Percentiles rank a stretch among this genome's conserved stretches.
phyloP scores from a whole-genome alignment of 2,113 vertebrate species.

The Panthera leo region DNA sequence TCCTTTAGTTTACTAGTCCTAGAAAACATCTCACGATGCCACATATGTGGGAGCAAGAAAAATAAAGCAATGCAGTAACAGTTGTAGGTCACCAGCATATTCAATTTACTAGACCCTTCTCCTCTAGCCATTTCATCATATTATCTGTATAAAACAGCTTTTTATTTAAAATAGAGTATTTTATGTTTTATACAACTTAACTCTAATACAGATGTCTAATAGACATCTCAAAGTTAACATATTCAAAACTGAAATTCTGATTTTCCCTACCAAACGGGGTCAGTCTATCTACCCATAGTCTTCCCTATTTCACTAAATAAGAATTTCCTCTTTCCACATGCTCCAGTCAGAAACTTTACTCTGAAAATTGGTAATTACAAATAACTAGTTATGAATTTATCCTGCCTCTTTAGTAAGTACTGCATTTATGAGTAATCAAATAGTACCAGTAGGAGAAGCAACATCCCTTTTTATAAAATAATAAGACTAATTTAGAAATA shows the following conservation, averaged over 20 bases:
- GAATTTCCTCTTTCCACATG: not conserved
- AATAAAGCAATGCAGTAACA: not conserved
- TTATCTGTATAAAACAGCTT: not conserved
- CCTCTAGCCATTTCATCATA: not conserved
- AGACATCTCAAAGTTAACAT: not conserved
- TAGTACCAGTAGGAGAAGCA: not conserved
- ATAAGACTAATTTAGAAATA: not conserved
- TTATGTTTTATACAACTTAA: not conserved
- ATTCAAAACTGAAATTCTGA: not conserved
- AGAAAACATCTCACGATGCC: not conserved
- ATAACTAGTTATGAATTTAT: not conserved
- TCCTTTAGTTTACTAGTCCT: not conserved
- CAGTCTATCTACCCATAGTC: not conserved
- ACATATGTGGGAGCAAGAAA: not conserved
- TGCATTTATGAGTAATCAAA: not conserved
- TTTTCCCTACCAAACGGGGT: not conserved
- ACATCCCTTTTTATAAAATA: not conserved
- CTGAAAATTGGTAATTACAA: not conserved
- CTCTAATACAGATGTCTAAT: not conserved
- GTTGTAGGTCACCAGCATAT: not conserved
- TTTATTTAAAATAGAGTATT: not conserved
- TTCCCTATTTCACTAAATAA: not conserved
- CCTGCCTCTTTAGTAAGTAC: not conserved
- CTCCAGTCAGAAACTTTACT: not conserved
- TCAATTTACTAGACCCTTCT: too few species aligned